Percentiles rank a stretch among this genome's conserved stretches.
Evolutionary conservation across 2,797 vertebrate genomes (phyloP).

Genomic region (Microtus obscurus): DNA sequence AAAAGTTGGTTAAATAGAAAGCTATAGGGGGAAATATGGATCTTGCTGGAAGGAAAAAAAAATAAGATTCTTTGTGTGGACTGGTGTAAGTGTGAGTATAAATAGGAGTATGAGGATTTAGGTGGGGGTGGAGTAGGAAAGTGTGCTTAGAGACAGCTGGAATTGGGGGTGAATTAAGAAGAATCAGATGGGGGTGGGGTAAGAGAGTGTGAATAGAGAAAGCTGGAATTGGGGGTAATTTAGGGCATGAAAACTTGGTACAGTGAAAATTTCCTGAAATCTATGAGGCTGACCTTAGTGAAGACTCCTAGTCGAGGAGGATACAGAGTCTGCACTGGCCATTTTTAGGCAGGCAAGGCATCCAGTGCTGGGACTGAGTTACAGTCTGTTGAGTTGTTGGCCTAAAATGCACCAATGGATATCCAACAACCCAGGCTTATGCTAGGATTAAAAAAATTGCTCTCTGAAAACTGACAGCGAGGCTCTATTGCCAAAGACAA

Average conservation of each 20-base stretch:
- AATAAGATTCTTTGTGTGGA: no score
- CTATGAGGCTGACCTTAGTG: accelerated
- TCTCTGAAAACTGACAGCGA: not conserved
- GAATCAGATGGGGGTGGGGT: not conserved
- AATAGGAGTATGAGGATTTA: not conserved
- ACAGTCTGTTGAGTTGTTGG: not conserved
- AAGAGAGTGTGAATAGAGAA: not conserved
- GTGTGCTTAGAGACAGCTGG: not conserved
- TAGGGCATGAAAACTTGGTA: not conserved
- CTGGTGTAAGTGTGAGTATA: not conserved
- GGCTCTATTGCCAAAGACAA: not conserved
- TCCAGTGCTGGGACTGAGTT: not conserved
- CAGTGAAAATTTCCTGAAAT: not conserved
- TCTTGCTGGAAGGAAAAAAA: not conserved
- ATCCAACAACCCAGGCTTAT: not conserved
- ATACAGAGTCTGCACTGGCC: no score
- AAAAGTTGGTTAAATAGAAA: no score
- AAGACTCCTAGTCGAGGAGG: not conserved
- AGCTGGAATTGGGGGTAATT: no score
- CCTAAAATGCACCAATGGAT: not conserved
- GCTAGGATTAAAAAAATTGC: not conserved
- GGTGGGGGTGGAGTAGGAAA: not conserved
- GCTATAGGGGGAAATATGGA: not conserved
- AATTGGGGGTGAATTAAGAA: no score
- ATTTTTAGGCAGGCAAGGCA: not conserved